Evolutionary conservation across 2,888 invertebrate genomes (phyloP), one percentile per base, ranked within the genome.

Genomic region (Sphaerophoria taeniata): DNA sequence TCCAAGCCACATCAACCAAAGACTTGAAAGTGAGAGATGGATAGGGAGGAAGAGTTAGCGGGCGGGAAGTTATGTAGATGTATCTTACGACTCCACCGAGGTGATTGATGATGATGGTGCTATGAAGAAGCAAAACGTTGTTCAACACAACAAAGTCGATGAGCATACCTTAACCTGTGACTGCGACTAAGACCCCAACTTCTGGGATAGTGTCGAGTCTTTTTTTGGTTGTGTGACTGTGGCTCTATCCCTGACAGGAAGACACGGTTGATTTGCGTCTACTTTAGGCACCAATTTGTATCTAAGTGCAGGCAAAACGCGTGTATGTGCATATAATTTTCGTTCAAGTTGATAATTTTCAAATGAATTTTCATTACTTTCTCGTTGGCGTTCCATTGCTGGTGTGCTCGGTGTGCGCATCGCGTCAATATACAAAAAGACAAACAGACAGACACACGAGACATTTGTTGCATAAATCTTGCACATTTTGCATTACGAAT

Each of bases 101-200:
- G 85, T 85, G 81, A 85, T 85, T 85, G 85, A 85, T 85, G 76
- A 73, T 85, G 85, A 85, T 85, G 85, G 81, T 31, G 67, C 67
- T 76, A 80, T 77, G 81, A 85, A 85, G 85, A 81, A 81, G 85
- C 81, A 81, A 76, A 85, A 80, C 76, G 76, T 63, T 79, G 81
- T 75, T 80, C 49, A 80, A 80, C 80, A 72, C 71, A 60, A 39
- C 74, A 70, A 79, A 79, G 80, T 75, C 65, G 43, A 33, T 63
- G 24, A 63, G 51, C 11, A 43, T 61, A 43, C 33, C 31, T 53
- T 11, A 49, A 24, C 24, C 24, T 24, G 24, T 24, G 24, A 24
- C 24, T 24, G 24, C 24, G 24, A 24, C 24, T 24, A 24, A 24
- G 24, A 24, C 24, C 24, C 24, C 24, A 24, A 24, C 24, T 24